phyloP scores from a whole-genome alignment of 2,888 invertebrate species.

The Aplocera efformata region DNA sequence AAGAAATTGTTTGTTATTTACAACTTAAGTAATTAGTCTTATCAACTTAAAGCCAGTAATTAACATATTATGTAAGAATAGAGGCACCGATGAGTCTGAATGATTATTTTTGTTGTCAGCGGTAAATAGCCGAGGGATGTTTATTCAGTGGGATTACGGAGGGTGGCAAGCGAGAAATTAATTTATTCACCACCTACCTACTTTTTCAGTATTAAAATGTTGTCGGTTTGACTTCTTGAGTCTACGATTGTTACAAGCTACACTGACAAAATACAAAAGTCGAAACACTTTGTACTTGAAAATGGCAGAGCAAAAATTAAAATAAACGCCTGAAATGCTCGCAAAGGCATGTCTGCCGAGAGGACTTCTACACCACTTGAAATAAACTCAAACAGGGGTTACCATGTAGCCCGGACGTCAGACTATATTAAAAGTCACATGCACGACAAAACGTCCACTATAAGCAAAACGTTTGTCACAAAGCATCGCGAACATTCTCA shows the following conservation, averaged over 20 bases:
- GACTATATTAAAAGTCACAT: conserved; percentile 4
- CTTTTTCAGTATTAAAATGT: too few relatives aligned
- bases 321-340: not conserved
- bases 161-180: conserved; percentile 18
- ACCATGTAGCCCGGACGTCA: not conserved
- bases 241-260: too few relatives aligned
- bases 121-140: conserved; percentile 28
- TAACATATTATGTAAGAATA: not conserved
- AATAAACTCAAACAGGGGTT: not conserved
- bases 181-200: conserved; percentile 15
- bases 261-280: too few relatives aligned
- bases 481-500: conserved; percentile 2
- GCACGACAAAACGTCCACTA: not conserved
- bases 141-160: conserved; percentile 24
- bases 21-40: too few relatives aligned
- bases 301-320: not conserved
- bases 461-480: conserved; percentile 4
- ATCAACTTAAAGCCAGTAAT: too few relatives aligned
- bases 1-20: too few relatives aligned
- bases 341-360: not conserved
- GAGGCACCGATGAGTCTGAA: conserved; percentile 16
- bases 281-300: not conserved
- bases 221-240: too few relatives aligned
- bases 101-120: conserved; percentile 24
- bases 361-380: conserved; percentile 1